Evolutionary conservation across 2,797 vertebrate genomes (phyloP).

Genomic region (Manis crassicaudata): DNA sequence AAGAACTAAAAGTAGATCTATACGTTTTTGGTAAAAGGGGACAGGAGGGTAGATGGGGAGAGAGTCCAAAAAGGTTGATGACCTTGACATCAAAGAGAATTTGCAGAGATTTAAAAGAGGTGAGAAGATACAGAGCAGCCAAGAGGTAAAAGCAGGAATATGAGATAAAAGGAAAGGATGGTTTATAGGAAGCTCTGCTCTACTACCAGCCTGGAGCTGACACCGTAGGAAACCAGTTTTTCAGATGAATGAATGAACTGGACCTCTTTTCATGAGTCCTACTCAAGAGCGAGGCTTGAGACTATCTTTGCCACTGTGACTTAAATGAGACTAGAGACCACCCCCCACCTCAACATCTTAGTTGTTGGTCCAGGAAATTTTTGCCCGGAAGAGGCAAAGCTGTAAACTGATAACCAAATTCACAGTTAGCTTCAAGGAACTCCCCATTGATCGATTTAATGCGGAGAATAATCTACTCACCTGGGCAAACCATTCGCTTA

Average conservation of each 20-base stretch:
- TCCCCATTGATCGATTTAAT: background rate
- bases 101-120: background rate
- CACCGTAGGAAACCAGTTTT: background rate
- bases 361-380: background rate
- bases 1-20: background rate
- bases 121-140: background rate
- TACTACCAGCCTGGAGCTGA: background rate
- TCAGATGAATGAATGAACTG: background rate
- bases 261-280: background rate
- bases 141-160: background rate
- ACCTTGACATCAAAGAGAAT: background rate
- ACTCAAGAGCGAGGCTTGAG: background rate
- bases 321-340: background rate
- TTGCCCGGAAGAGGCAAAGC: background rate
- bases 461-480: background rate
- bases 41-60: background rate
- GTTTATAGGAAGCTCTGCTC: background rate
- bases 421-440: background rate
- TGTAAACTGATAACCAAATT: background rate
- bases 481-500: background rate
- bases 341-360: background rate
- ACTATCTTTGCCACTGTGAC: background rate
- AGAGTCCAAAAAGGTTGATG: background rate
- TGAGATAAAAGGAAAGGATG: background rate
- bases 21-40: background rate